Evolutionary conservation across 2,113 vertebrate genomes (phyloP).

Genomic region (Etheostoma cragini): DNA sequence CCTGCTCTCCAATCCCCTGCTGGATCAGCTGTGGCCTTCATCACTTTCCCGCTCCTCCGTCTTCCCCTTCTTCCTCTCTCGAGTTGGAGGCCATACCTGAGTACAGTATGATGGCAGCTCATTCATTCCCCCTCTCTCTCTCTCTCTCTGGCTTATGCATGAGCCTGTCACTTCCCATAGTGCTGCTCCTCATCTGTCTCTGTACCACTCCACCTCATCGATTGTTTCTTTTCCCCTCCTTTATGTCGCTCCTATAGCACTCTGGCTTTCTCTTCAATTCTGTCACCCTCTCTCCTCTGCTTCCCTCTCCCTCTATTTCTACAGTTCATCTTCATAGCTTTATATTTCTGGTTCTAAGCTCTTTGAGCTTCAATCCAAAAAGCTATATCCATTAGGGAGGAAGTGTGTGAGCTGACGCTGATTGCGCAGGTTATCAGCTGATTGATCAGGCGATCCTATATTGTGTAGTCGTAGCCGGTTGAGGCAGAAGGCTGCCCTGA

Average conservation of each 20-base stretch:
- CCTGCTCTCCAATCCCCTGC: not conserved
- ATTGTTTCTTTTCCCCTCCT: conserved; percentile 9
- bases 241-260: conserved; percentile 26
- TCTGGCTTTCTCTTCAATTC: conserved; percentile 21
- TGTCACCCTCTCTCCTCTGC: conserved; percentile 18
- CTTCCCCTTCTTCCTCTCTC: conserved; percentile 30
- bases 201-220: conserved; percentile 32
- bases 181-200: conserved; percentile 33
- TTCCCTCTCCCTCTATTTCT: not conserved
- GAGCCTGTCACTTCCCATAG: conserved; percentile 46
- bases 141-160: conserved; percentile 47
- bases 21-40: conserved; percentile 64
- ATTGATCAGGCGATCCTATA: too few relatives aligned
- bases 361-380: conserved; percentile 13
- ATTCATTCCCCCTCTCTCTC: conserved; percentile 28
- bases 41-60: conserved; percentile 18
- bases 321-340: conserved; percentile 29
- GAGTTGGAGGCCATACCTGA: conserved; percentile 49
- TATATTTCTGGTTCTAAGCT: conserved; percentile 22
- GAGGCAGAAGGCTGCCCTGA: too few relatives aligned
- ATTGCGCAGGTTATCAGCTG: not conserved
- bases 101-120: conserved; percentile 40
- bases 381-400: not conserved
- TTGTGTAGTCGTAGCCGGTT: too few relatives aligned
- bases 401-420: not conserved